Percentiles rank a stretch among this genome's conserved stretches.
phyloP scores from a whole-genome alignment of 2,113 vertebrate genomes.

The Monarcha castaneiventris region DNA sequence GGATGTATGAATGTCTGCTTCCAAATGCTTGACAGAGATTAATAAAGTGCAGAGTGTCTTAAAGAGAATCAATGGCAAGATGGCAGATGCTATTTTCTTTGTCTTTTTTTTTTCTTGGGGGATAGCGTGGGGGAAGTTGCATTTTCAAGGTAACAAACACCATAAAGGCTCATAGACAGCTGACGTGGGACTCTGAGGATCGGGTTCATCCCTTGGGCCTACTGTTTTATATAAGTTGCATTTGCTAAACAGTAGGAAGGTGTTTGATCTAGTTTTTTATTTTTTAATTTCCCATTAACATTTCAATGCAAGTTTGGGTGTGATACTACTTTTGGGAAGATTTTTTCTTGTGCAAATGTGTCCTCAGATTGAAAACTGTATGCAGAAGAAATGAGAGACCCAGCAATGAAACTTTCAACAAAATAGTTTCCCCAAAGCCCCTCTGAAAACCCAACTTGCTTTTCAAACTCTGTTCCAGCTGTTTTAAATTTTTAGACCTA shows the following conservation, averaged over 20 bases:
- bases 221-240: neutral
- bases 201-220: fast-evolving
- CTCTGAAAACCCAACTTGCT: neutral
- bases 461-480: neutral
- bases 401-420: neutral
- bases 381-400: neutral
- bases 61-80: slow-evolving; percentile 13
- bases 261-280: neutral
- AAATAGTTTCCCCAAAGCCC: neutral
- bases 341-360: neutral
- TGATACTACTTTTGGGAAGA: neutral
- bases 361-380: neutral
- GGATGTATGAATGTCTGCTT: slow-evolving; percentile 7
- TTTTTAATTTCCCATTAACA: neutral
- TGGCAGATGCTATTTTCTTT: slow-evolving; percentile 34
- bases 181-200: neutral
- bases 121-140: neutral
- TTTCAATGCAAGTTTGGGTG: neutral
- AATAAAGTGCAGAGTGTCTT: slow-evolving; percentile 49
- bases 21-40: slow-evolving; percentile 37
- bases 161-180: neutral
- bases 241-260: neutral
- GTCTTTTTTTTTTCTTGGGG: neutral
- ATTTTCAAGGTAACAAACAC: neutral
- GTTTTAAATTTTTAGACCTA: neutral